phyloP scores from a whole-genome alignment of 2,888 invertebrate genomes.

The Acrocyrtus sp. region DNA sequence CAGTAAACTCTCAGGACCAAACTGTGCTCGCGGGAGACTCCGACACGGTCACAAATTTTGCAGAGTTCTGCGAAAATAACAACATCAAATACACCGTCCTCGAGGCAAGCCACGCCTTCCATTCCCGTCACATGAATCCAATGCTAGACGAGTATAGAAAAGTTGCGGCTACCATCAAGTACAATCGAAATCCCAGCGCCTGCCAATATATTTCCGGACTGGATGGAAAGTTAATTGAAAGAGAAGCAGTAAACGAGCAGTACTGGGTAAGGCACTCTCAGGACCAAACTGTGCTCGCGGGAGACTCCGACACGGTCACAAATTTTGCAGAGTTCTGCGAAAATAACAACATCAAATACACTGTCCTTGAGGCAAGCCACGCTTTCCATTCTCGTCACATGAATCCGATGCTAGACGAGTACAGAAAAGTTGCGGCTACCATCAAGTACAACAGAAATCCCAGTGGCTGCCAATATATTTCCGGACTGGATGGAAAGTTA shows the following conservation, averaged over 20 bases:
- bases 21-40: conserved; percentile 27
- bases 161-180: conserved; percentile 7
- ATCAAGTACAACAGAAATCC: conserved; percentile 8
- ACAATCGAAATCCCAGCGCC: conserved; percentile 1
- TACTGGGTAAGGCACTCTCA: conserved; percentile 46
- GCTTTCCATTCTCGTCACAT: conserved; percentile 53
- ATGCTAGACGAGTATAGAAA: conserved; percentile 36
- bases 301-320: conserved; percentile 18
- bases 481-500: conserved; percentile 36
- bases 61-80: conserved; percentile 14
- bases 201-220: conserved; percentile 41
- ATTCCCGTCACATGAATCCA: conserved; percentile 49
- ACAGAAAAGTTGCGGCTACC: conserved; percentile 8
- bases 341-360: conserved; percentile 22
- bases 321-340: conserved; percentile 20
- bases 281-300: conserved; percentile 35
- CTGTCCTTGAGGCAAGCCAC: conserved; percentile 35
- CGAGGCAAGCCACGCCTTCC: conserved; percentile 50
- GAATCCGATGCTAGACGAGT: conserved; percentile 44
- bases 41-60: conserved; percentile 16
- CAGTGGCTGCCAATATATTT: conserved; percentile 34
- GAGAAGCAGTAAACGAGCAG: conserved; percentile 13
- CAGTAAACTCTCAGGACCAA: conserved; percentile 36
- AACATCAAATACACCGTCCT: conserved; percentile 28
- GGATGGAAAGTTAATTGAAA: conserved; percentile 29